These are phyloP conservation scores for Agrilus mali DNA, from an alignment of 2,888 invertebrate species.

Conservation along the genomic window DNA sequence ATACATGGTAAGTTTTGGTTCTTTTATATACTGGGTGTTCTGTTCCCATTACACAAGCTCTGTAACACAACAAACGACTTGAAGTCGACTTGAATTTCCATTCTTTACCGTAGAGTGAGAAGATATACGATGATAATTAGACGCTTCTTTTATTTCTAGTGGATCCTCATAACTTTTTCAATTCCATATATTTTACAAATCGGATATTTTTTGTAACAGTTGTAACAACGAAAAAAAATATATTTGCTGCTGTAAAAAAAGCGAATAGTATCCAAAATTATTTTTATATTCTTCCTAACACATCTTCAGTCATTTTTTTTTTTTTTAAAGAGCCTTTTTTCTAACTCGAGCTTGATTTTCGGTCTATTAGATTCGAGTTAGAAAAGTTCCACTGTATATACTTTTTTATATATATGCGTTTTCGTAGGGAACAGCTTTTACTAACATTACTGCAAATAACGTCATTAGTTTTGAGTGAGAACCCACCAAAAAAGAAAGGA, in stretches of 20 bases:
- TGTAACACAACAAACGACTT: not conserved
- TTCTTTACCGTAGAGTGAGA: too few species aligned
- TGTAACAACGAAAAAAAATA: too few species aligned
- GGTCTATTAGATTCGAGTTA: too few species aligned
- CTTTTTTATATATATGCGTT: not conserved
- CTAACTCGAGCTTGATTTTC: not conserved
- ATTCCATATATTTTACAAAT: too few species aligned
- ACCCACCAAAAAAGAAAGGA: slow-evolving; percentile 62
- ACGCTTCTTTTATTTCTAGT: too few species aligned
- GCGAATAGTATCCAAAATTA: too few species aligned
- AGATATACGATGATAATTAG: too few species aligned
- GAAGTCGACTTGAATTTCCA: not conserved
- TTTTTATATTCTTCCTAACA: too few species aligned
- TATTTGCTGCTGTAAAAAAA: too few species aligned
- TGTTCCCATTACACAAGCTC: not conserved
- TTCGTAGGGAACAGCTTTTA: slow-evolving; percentile 69
- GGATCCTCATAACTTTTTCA: too few species aligned
- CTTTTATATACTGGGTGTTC: not conserved
- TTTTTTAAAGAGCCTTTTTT: slow-evolving; percentile 1
- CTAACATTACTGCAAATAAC: slow-evolving; percentile 84
- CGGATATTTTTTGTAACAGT: too few species aligned
- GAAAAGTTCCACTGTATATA: too few species aligned
- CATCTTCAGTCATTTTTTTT: not conserved
- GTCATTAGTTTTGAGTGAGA: slow-evolving; percentile 72
- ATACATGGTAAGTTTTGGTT: slow-evolving; percentile 62